A percentile compares a stretch with the other conserved stretches of the same genome.
These are phyloP conservation scores for Coranthus polyacanthus DNA, from an alignment of 2,797 vertebrate species.

Conservation along the genomic window DNA sequence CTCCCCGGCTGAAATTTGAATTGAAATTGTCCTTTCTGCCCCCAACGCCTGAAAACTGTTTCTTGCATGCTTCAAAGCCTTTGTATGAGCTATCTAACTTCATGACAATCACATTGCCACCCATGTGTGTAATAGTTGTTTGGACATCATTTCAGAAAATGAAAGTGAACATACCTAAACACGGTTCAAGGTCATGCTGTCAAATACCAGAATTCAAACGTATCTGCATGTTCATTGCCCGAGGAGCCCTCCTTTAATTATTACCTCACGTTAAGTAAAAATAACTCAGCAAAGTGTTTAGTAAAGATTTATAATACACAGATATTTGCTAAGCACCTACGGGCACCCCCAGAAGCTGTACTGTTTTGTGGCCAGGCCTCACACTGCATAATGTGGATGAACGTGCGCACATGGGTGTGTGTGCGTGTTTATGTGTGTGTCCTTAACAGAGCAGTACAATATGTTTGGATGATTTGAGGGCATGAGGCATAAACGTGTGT, in stretches of 20 bases:
- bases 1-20: slow-evolving; percentile 42
- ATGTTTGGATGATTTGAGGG: slow-evolving; percentile 73
- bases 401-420: background rate
- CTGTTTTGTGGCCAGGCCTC: background rate
- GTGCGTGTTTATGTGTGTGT: slow-evolving; percentile 14
- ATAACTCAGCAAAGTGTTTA: background rate
- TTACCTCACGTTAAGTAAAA: too few relatives aligned
- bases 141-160: slow-evolving; percentile 70
- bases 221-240: background rate
- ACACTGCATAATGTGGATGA: background rate
- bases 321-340: background rate
- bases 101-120: slow-evolving; percentile 71
- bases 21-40: slow-evolving; percentile 53
- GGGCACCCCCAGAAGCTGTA: background rate
- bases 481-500: slow-evolving; percentile 59
- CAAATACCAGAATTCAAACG: slow-evolving; percentile 14
- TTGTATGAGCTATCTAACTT: slow-evolving; percentile 70
- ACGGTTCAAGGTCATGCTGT: slow-evolving; percentile 49
- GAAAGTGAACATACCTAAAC: slow-evolving; percentile 59
- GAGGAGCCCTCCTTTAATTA: background rate
- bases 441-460: slow-evolving; percentile 61
- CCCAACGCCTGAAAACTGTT: slow-evolving; percentile 29
- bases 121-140: slow-evolving; percentile 76
- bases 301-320: background rate
- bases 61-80: slow-evolving; percentile 70